Conservation (phyloP, 2,888 invertebrate species). For the Noctuana brunneofusca region DNA sequence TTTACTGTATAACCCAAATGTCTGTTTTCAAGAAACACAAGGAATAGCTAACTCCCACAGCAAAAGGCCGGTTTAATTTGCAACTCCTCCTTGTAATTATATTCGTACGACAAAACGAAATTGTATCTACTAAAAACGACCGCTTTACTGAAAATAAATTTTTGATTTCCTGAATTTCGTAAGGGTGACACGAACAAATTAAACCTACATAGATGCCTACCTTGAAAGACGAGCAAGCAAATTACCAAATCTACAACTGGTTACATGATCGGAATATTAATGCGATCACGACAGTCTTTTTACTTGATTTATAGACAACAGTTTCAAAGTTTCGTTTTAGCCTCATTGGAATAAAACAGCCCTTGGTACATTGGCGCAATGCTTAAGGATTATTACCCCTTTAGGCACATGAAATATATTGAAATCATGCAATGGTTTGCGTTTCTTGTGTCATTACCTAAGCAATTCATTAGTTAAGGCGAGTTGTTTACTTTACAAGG, state of each 20-base stretch:
- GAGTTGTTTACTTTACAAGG: no score
- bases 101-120: no score
- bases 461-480: background rate
- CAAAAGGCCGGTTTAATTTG: no score
- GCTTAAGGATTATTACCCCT: constrained; percentile 4
- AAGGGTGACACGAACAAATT: background rate
- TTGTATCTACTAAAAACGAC: no score
- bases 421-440: background rate
- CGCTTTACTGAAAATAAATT: background rate
- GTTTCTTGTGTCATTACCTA: background rate
- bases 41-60: no score
- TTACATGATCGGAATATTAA: constrained; percentile 27
- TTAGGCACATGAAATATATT: constrained; percentile 1
- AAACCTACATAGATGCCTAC: background rate
- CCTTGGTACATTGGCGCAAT: constrained; percentile 12
- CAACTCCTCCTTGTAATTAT: no score
- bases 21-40: no score
- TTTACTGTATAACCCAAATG: no score
- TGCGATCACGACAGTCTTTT: constrained; percentile 22
- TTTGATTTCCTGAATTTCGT: constrained; percentile 16
- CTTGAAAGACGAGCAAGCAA: constrained; percentile 17
- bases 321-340: constrained; percentile 19
- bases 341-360: constrained; percentile 25
- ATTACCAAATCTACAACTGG: constrained; percentile 19
- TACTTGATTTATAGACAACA: constrained; percentile 24